Evolutionary conservation across 1,140 invertebrate species (phyloP), one percentile per base, ranked within the genome.

Genomic region (Bombus consobrinus): DNA sequence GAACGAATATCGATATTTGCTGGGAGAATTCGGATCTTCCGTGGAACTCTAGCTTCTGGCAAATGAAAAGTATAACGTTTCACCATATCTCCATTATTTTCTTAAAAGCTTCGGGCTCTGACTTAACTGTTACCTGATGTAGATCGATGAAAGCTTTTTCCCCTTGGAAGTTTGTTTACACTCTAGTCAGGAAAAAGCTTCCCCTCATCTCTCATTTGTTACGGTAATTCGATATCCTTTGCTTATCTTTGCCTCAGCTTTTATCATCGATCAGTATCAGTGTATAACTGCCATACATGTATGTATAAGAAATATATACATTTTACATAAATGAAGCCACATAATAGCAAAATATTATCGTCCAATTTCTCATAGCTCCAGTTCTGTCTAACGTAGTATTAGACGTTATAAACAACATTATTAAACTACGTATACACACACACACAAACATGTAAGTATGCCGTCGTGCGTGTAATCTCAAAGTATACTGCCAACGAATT

Each of bases 181-280:
- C 39, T 43, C 22, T 64, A 82, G 39, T 62, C 71, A 64, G 80
- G 69, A 64, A 82, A 75, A 47, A 62, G 71, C 71, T 82, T 75
- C 62, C 73, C 81, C 57, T 72, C 39, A 18, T 75, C 69, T 75
- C 53, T 47, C 72, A 64, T 82, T 82, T 82, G 81, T 64, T 81
- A 75, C 57, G 69, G 81, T 64, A 82, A 82, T 82, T 64, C 71
- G 69, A 82, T 82, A 82, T 82, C 43, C 71, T 75, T 82, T 71
- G 71, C 81, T 75, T 75, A 75, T 82, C 81, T 74, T 66, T 41
- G 53, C 81, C 34, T 37, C 69, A 74, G 81, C 81, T 62, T 75
- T 75, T 74, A 82, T 64, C 71, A 74, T 74, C 69, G 80, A 82
- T 82, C 69, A 43, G 43, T 82, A 64, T 59, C 41, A 34, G 47